A percentile compares a stretch with the other conserved stretches of the same genome.
Evolutionary conservation across 1,140 invertebrate species (phyloP).

Genomic region (Argopecten irradians): DNA sequence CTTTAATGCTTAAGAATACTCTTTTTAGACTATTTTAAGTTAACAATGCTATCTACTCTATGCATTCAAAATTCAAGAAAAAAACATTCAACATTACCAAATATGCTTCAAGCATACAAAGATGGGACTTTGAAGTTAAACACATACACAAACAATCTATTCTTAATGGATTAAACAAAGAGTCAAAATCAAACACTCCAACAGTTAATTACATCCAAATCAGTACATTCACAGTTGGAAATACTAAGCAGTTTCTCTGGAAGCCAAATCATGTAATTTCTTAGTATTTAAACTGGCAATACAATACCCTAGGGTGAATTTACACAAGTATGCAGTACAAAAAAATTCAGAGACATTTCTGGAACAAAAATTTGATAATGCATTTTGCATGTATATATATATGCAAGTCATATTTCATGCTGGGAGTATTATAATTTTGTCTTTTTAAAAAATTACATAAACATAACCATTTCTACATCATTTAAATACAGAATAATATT

Average conservation of each 20-base stretch:
- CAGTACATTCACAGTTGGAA: neutral
- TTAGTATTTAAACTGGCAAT: neutral
- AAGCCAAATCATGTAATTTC: neutral
- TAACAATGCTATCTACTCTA: neutral
- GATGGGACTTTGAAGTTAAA: neutral
- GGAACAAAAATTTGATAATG: neutral
- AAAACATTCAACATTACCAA: slow-evolving; percentile 18
- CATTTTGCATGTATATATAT: neutral
- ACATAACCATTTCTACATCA: slow-evolving; percentile 18
- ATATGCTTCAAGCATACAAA: slow-evolving; percentile 1
- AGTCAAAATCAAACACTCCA: neutral
- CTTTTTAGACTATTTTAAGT: neutral
- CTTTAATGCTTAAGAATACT: neutral
- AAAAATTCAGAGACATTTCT: neutral
- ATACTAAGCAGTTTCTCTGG: neutral
- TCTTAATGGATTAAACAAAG: neutral
- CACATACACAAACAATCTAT: slow-evolving; percentile 9
- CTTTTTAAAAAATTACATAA: slow-evolving; percentile 3
- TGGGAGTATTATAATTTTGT: slow-evolving; percentile 10
- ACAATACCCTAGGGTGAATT: neutral
- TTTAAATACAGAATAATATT: neutral
- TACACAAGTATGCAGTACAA: neutral
- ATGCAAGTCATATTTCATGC: neutral
- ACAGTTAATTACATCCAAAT: slow-evolving; percentile 7
- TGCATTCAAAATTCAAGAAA: neutral